Base-by-base conservation (phyloP, 2,888 invertebrate genomes). In the Ectropis crepuscularia region DNA sequence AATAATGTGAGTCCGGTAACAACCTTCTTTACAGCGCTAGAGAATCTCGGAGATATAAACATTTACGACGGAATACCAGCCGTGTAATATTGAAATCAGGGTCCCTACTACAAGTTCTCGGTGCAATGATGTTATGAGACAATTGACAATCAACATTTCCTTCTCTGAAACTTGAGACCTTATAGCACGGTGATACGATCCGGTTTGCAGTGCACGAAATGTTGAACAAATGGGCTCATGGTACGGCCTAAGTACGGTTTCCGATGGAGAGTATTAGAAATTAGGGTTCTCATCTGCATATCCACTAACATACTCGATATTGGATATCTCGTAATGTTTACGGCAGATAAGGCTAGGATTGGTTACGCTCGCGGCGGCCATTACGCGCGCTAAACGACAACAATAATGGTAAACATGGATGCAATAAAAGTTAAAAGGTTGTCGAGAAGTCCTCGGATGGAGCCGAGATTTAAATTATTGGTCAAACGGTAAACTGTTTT, bases 341-440 rank as follows among this genome's bases (percentile, higher is more conserved):
- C 37, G 12, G 16, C 37, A 47, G 54, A 46, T 57, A 51, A 57
- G 41, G 6, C 45, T 11, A 6, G 43, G 37, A 41, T 39, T 37
- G n/a, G 42, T 38, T 9, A 6, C n/a, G 42, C 28, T 28, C 55
- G 42, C 41, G 45, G 9, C 11, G 48, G 49, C 54, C 57, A 58
- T 61, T 58, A 49, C 47, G n/a, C 10, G 28, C 6, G 55, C 16
- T 55, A 47, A 53, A 61, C 53, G 41, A 39, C 53, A 61, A 69
- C 66, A 69, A 69, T 71, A 67, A 63, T 57, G 61, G 68, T 65
- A 69, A 65, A 63, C 61, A 57, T 61, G 51, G 42, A n/a, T 36
- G 66, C 41, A 57, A 61, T 71, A 65, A 68, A 71, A 69, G 67
- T 61, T 71, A 67, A 71, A 67, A 69, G 67, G 69, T 67, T 65